A percentile compares a stretch with the other conserved stretches of the same genome.
Evolutionary conservation across 1,140 invertebrate species (phyloP).

Genomic region (Temnothorax longispinosus): DNA sequence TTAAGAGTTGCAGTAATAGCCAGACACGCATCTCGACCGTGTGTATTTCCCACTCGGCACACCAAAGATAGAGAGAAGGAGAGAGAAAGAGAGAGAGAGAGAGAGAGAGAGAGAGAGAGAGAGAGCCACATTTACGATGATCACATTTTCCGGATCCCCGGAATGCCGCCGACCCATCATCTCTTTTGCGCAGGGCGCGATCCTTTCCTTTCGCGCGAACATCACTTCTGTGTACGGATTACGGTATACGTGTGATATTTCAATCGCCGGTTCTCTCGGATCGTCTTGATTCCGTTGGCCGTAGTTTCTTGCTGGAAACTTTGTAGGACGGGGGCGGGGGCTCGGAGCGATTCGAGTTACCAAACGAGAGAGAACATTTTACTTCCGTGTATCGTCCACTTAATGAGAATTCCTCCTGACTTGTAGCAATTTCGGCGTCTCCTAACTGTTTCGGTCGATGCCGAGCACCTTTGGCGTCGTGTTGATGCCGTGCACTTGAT

Average conservation of each 20-base stretch:
- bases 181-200: conserved; percentile 13
- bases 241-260: conserved; percentile 48
- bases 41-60: neutral
- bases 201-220: conserved; percentile 15
- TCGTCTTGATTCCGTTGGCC: neutral
- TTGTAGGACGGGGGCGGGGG: neutral
- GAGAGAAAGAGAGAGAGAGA: neutral
- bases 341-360: neutral
- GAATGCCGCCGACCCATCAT: conserved; percentile 22
- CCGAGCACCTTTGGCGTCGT: neutral
- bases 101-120: neutral
- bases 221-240: conserved; percentile 25
- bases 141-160: conserved; percentile 51
- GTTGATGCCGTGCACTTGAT: neutral
- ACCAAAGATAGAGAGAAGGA: neutral
- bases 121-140: conserved; percentile 30
- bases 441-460: neutral
- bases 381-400: neutral
- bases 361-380: neutral
- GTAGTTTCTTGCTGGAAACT: conserved; percentile 20
- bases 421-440: conserved; percentile 3
- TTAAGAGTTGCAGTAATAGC: conserved; percentile 46
- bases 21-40: neutral
- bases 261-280: conserved; percentile 20
- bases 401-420: conserved; percentile 22